Evolutionary conservation across 2,113 vertebrate genomes (phyloP).

Genomic region (Chloebia gouldiae): DNA sequence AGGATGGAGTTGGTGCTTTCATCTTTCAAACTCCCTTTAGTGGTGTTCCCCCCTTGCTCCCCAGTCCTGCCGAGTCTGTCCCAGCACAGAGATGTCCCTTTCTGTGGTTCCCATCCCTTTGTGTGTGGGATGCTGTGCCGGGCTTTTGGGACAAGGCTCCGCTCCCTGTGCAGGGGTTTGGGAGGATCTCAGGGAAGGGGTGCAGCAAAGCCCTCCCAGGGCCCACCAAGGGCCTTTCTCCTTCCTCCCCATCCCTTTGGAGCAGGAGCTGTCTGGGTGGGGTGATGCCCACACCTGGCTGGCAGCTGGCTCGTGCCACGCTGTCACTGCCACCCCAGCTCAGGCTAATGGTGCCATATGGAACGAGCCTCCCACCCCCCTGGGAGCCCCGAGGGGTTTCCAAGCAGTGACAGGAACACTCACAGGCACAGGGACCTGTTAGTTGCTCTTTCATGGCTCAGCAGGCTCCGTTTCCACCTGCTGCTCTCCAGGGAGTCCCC

Average conservation of each 20-base stretch:
- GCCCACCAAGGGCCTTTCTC: neutral
- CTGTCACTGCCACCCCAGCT: neutral
- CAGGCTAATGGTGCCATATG: neutral
- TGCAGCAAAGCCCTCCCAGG: neutral
- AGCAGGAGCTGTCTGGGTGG: neutral
- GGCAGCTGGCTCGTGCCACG: neutral
- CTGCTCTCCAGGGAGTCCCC: neutral
- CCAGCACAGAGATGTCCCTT: neutral
- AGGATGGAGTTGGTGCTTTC: neutral
- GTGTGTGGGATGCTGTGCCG: fast-evolving
- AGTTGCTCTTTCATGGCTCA: constrained; percentile 32
- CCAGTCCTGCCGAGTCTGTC: neutral
- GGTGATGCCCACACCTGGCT: neutral
- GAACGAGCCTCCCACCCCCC: neutral
- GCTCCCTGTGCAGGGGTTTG: fast-evolving
- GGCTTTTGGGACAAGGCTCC: neutral
- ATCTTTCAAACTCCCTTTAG: neutral
- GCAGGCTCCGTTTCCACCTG: neutral
- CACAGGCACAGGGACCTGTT: constrained; percentile 21
- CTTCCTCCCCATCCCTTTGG: neutral
- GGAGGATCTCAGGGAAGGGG: neutral
- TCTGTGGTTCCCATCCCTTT: fast-evolving
- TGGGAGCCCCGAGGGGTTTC: neutral
- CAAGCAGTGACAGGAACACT: neutral
- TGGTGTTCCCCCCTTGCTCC: neutral